Evolutionary conservation across 2,797 vertebrate genomes (phyloP), one percentile per base, ranked within the genome.

Genomic region (Pteronotus mesoamericanus): DNA sequence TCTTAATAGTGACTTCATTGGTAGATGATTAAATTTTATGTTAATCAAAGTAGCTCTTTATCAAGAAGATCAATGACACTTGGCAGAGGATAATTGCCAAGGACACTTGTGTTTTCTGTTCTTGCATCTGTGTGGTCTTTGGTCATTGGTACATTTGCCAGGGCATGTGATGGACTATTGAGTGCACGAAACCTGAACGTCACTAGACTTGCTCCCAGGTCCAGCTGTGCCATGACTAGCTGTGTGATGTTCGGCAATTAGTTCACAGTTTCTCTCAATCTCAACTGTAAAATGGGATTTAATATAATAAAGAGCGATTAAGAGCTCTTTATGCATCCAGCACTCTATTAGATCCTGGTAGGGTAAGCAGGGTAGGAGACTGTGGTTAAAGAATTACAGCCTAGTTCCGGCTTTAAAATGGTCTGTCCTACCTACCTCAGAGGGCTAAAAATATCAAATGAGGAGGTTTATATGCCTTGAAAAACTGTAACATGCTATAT

Each of bases 21-120:
- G 82, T 83, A 89, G 87, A 89, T 92, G 37, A 95, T 95, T 95
- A 85, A 95, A 89, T 86, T 88, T 93, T n/a, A 77, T 71, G 75
- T 96, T 93, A 96, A 92, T 96, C 71, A 96, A 78, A 94, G 84
- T 85, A 94, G 77, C 64, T 94, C 87, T 92, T 95, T 77, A 94
- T 95, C 87, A 94, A 75, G 77, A 93, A 93, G 69, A 86, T 86
- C 92, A 46, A 78, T 85, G 91, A 85, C 86, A 14, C 42, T 51
- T 96, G 86, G 82, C 86, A 75, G 74, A 77, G 83, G 42, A 55
- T 59, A 84, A 84, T 51, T 94, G 79, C 83, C 93, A 92, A 85
- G 78, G 95, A 91, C 69, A 77, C 66, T 96, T 94, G 42, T 77
- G 79, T 68, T 96, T 96, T 87, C 95, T 90, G 26, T 90, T 72